Conservation (phyloP, 1,140 invertebrate genomes). For the Tetramorium alpestre region DNA sequence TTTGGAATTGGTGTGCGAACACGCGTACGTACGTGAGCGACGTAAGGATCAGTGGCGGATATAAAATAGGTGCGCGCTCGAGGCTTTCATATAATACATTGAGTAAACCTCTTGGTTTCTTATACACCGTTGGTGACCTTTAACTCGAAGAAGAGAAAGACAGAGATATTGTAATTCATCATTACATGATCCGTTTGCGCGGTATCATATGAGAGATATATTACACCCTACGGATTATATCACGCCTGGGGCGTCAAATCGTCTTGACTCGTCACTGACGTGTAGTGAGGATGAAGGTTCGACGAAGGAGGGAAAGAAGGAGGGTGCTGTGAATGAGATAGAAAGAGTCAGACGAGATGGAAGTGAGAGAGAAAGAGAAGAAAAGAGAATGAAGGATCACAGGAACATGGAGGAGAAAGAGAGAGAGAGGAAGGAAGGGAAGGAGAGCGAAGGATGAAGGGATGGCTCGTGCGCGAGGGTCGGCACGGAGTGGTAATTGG, state of each 20-base stretch:
- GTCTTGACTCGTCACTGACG: constrained; percentile 48
- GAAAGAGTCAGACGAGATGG: constrained; percentile 18
- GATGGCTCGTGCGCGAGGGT: constrained; percentile 79
- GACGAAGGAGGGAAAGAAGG: neutral
- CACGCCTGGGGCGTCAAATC: constrained; percentile 39
- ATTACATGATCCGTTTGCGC: constrained; percentile 1
- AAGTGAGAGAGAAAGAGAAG: constrained; percentile 9
- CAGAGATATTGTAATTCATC: neutral
- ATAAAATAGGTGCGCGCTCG: neutral
- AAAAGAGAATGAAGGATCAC: neutral
- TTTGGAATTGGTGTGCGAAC: constrained; percentile 49
- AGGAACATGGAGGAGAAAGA: constrained; percentile 14
- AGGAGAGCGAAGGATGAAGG: constrained; percentile 30
- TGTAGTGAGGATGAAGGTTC: constrained; percentile 35
- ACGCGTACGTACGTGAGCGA: constrained; percentile 45
- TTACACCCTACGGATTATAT: constrained; percentile 9
- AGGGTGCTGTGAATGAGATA: constrained; percentile 35
- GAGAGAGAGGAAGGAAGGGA: neutral
- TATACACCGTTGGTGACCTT: neutral
- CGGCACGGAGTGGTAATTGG: constrained; percentile 85
- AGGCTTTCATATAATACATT: neutral
- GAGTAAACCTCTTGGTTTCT: neutral
- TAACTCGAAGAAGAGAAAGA: neutral
- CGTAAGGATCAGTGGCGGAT: constrained; percentile 26
- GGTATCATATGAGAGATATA: neutral